Base-by-base conservation (phyloP, 2,888 invertebrate species). In the Phragmatobia fuliginosa region DNA sequence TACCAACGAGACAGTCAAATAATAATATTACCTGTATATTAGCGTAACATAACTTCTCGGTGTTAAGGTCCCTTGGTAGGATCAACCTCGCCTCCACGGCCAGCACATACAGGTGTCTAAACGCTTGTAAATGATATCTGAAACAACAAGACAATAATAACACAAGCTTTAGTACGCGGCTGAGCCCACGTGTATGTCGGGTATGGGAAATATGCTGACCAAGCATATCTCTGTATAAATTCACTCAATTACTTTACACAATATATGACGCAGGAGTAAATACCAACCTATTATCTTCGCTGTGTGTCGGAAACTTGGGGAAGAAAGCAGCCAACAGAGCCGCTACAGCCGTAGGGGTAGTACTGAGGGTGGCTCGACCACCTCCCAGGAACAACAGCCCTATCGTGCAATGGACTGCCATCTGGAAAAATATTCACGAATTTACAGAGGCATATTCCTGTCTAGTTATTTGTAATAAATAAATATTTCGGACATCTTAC, bases 111-210 rank as follows among this genome's bases (percentile, higher is more conserved):
- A 99, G 95, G 91, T 99, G 99, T 1, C 99, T 96, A 86, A 99
- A 97, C 0, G 99, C 99, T 96, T 99, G 99, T 69, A 99, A 95
- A 90, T 99, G 99, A 89, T 99, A 99, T 79, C 99, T 98, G 87
- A 33, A 73, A 21, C 61, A 0, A 62, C 8, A 33, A 14, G 7
- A 4, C 0, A 33, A 14, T 36, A 10, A 0, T 52, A 14, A n/a
- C 6, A 38, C n/a, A n/a, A n/a, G n/a, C n/a, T n/a, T n/a, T n/a
- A n/a, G n/a, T n/a, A n/a, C n/a, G n/a, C 5, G 33, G 7, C 33
- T 33, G 7, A 33, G 7, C 33, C 33, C 33, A 3, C 33, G 33
- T 33, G 33, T 33, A 7, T 33, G 33, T 33, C 33, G 7, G 33
- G 7, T 33, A 33, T 33, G 5, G 5, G 33, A 33, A 33, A 33